Base-by-base conservation (phyloP, 2,888 invertebrate genomes). In the Aradus depressus region DNA sequence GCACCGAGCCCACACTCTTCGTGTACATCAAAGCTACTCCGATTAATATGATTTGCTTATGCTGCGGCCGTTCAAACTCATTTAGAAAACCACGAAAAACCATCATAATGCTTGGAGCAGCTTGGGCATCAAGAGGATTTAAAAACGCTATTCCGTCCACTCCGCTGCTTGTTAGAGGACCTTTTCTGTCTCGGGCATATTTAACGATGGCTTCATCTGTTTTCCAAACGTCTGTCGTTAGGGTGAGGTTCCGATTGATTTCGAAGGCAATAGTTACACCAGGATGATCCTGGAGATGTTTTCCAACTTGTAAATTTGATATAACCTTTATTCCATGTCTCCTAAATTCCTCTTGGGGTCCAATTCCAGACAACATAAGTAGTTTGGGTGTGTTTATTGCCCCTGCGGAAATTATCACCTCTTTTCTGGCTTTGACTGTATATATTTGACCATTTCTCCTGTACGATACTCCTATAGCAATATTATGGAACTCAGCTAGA, bases 81-180 rank as follows among this genome's bases (percentile, higher is more conserved):
- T 87, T 84, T 43, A 78, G 80, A 0, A 85, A 83, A 0, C 84
- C 83, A 1, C 84, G 83, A 68, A 89, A 71, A 84, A 90, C 89
- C 62, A 89, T 86, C 64, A 88, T 87, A 57, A 90, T 86, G 63
- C 91, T 90, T 0, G 91, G 90, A 85, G 88, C 90, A 65, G 91
- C 90, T 49, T 16, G 22, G 6, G 32, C 14, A 12, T 50, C 42
- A n/a, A 39, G 12, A 2, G 39, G 32, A 25, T 53, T 45, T 8
- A 50, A 19, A 41, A 45, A 53, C 8, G 35, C 41, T 10, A 14
- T 31, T 5, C 34, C 31, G 21, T 38, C 41, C 2, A 39, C 34
- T 4, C 50, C 47, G 3, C 31, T 37, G 6, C 22, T 23, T 6
- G 52, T 45, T 1, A 52, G 25, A 19, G 45, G 43, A 4, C 55